Conservation (phyloP, 2,113 vertebrate species). For the Gobius niger region DNA sequence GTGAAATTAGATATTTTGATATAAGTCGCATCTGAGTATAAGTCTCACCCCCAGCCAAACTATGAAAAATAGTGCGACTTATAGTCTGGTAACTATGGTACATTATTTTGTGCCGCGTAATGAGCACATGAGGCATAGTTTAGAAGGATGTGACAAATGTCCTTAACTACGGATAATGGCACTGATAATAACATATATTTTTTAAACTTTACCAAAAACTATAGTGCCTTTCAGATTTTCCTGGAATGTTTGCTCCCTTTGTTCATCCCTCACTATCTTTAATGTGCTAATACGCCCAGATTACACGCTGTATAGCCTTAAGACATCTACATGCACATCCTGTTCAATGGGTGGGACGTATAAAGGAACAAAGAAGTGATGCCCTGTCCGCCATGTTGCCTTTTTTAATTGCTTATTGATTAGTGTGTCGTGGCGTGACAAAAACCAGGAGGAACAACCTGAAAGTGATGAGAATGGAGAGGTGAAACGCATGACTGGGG, state of each 20-base stretch:
- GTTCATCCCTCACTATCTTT: background rate
- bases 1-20: too few relatives aligned
- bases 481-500: conserved; percentile 39
- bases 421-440: conserved; percentile 50
- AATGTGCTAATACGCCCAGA: background rate
- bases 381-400: conserved; percentile 39
- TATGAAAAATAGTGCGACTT: too few relatives aligned
- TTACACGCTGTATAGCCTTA: background rate
- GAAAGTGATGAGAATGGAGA: conserved; percentile 48
- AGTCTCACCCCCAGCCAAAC: too few relatives aligned
- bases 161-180: too few relatives aligned
- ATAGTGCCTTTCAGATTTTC: too few relatives aligned
- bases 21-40: too few relatives aligned
- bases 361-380: conserved; percentile 28
- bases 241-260: background rate
- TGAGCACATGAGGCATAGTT: too few relatives aligned
- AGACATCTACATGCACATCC: conserved; percentile 13
- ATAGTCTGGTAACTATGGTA: too few relatives aligned
- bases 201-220: too few relatives aligned
- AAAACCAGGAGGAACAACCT: conserved; percentile 51
- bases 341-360: conserved; percentile 11
- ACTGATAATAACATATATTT: too few relatives aligned
- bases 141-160: too few relatives aligned
- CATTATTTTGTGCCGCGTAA: too few relatives aligned
- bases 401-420: conserved; percentile 75